Conservation (phyloP, 2,888 invertebrate species). For the Isotomurus palustris region DNA sequence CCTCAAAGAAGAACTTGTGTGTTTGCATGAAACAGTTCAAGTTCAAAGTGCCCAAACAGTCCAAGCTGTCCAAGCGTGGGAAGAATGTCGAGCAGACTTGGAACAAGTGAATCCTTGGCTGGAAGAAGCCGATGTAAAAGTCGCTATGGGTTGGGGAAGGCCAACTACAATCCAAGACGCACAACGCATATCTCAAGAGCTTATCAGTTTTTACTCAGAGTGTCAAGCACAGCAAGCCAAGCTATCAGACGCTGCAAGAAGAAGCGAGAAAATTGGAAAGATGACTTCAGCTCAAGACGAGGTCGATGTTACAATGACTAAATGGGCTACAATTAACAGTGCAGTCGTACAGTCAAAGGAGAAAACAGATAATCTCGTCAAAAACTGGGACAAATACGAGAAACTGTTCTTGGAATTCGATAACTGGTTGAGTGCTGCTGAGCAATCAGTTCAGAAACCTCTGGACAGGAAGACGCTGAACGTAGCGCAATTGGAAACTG, state of each 20-base stretch:
- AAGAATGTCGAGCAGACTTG: constrained; percentile 50
- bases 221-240: constrained; percentile 71
- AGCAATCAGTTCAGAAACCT: constrained; percentile 25
- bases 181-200: constrained; percentile 44
- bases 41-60: constrained; percentile 66
- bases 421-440: constrained; percentile 58
- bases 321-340: constrained; percentile 74
- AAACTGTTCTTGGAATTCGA: constrained; percentile 69
- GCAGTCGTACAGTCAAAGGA: constrained; percentile 71
- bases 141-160: constrained; percentile 66
- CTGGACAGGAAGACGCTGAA: constrained; percentile 31
- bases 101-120: constrained; percentile 82
- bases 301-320: constrained; percentile 74
- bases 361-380: constrained; percentile 71
- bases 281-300: constrained; percentile 76
- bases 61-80: constrained; percentile 39
- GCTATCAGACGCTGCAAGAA: constrained; percentile 66
- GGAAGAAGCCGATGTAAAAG: constrained; percentile 77
- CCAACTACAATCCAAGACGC: constrained; percentile 70
- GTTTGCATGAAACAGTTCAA: constrained; percentile 69
- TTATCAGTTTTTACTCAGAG: constrained; percentile 65
- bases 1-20: constrained; percentile 69
- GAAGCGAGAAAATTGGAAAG: constrained; percentile 70
- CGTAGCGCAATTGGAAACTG: constrained; percentile 39
- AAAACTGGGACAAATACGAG: constrained; percentile 78